These are phyloP conservation scores for Astropecten irregularis DNA, from an alignment of 53 echinoderm and acorn worm genomes.

Conservation along the genomic window DNA sequence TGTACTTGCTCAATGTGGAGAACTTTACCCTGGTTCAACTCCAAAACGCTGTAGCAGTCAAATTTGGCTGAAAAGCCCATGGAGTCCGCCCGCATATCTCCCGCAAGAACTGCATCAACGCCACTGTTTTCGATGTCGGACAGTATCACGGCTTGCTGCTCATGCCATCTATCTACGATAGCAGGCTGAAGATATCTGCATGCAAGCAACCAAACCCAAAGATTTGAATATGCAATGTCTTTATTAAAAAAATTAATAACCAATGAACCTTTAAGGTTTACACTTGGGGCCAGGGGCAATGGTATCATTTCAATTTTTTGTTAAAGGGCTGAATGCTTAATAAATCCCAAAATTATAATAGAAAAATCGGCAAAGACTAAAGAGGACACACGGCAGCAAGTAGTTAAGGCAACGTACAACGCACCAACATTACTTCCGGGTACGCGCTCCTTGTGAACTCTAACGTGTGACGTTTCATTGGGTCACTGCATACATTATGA, in stretches of 20 bases:
- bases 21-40: slow-evolving; percentile 6
- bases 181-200: slow-evolving; percentile 41
- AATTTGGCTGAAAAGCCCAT: slow-evolving; percentile 13
- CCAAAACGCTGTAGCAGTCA: slow-evolving; percentile 3
- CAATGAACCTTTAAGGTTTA: too few species aligned
- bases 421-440: not conserved
- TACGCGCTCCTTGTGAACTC: not conserved
- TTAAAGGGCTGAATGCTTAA: too few species aligned
- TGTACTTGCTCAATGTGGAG: slow-evolving; percentile 1
- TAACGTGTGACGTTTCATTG: not conserved
- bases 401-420: too few species aligned
- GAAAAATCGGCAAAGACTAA: too few species aligned
- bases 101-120: not conserved
- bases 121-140: slow-evolving; percentile 10
- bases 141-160: slow-evolving; percentile 1
- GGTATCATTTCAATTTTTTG: too few species aligned
- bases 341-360: too few species aligned
- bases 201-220: too few species aligned
- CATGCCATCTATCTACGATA: slow-evolving; percentile 4
- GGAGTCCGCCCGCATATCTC: slow-evolving; percentile 12
- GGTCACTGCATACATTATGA: not conserved
- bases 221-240: too few species aligned
- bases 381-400: too few species aligned
- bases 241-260: too few species aligned
- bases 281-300: too few species aligned